phyloP scores from a whole-genome alignment of 2,888 invertebrate species.

The Linnaemya vulpina region DNA sequence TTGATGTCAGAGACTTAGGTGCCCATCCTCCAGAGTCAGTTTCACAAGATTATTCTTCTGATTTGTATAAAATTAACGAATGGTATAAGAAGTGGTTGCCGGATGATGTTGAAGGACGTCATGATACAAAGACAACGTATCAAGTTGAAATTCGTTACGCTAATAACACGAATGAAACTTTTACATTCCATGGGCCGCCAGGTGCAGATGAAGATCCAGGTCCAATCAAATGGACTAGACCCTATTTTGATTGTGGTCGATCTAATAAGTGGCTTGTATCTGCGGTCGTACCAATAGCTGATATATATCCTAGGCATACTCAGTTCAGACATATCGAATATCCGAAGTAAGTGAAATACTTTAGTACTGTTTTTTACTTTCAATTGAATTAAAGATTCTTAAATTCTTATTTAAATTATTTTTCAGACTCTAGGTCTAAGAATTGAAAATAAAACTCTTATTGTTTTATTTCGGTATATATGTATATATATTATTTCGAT shows the following conservation, averaged over 20 bases:
- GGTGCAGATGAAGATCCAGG: conserved; percentile 95
- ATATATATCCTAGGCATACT: conserved; percentile 96
- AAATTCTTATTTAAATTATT: no score
- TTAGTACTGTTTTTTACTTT: no score
- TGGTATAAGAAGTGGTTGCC: conserved; percentile 97
- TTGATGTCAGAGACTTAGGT: conserved; percentile 92
- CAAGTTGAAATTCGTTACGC: conserved; percentile 96
- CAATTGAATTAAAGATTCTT: no score
- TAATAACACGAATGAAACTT: conserved; percentile 97
- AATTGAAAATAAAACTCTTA: no score
- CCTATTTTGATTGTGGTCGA: conserved; percentile 97
- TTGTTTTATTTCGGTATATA: no score
- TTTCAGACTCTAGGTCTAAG: no score
- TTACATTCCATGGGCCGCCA: conserved; percentile 96
- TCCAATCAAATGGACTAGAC: conserved; percentile 96
- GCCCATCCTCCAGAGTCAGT: conserved; percentile 91
- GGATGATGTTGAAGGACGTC: conserved; percentile 90
- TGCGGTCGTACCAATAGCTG: conserved; percentile 96
- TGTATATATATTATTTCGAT: no score
- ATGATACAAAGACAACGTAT: conserved; percentile 96
- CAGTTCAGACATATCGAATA: conserved; percentile 96
- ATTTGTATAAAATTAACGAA: conserved; percentile 95
- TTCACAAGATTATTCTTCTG: conserved; percentile 94
- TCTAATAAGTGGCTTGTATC: conserved; percentile 98
- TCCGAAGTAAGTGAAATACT: conserved; percentile 88